These are phyloP conservation scores for Uropetala carovei DNA, from an alignment of 2,888 invertebrate species.

Conservation along the genomic window DNA sequence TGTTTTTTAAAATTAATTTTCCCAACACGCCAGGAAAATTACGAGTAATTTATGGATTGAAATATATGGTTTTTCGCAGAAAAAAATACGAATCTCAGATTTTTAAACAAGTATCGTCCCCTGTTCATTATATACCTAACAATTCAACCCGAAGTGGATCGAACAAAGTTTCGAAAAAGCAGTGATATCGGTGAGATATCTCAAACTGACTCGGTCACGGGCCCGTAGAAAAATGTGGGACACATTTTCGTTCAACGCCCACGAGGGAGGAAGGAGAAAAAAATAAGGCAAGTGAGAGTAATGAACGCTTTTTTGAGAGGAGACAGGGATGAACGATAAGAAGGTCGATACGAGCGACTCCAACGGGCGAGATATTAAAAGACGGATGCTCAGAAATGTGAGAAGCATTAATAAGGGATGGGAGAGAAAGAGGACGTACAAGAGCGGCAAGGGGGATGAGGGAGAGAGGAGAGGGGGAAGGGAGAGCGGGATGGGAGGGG, in stretches of 20 bases:
- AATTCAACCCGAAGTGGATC: too few species aligned
- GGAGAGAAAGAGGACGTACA: neutral
- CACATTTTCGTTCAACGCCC: neutral
- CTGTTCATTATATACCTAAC: too few species aligned
- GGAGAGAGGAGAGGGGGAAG: too few species aligned
- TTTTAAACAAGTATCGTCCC: too few species aligned
- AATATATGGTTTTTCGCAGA: too few species aligned
- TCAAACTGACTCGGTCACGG: neutral
- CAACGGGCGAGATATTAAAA: constrained; percentile 43
- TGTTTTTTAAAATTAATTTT: too few species aligned
- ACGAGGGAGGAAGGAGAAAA: neutral
- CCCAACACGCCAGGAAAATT: too few species aligned
- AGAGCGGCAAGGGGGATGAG: neutral
- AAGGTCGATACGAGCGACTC: neutral
- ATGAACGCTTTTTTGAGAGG: neutral
- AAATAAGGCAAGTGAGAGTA: neutral
- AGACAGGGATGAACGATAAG: neutral
- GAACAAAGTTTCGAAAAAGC: too few species aligned
- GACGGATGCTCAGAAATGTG: constrained; percentile 9
- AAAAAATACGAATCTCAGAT: too few species aligned
- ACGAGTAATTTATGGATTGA: too few species aligned
- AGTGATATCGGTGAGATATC: too few species aligned
- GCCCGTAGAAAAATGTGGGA: neutral
- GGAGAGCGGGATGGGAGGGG: neutral
- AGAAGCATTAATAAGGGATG: neutral